These are phyloP conservation scores for Apoderus coryli DNA, from an alignment of 2,888 invertebrate genomes.

Conservation along the genomic window DNA sequence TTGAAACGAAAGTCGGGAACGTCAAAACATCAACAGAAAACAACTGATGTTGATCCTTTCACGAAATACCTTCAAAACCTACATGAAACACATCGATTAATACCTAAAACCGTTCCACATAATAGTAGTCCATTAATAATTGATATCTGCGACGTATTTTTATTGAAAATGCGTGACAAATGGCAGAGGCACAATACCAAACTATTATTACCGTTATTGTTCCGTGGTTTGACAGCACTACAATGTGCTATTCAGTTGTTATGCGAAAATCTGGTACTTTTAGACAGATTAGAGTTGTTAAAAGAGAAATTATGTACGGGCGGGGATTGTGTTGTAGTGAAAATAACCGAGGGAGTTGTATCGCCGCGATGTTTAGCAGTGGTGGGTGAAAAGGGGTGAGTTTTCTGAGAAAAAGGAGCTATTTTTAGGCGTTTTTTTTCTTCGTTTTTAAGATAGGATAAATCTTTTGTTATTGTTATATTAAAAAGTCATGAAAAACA, in stretches of 20 bases:
- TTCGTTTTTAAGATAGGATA: too few species aligned
- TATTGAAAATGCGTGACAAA: constrained; percentile 23
- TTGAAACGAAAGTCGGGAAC: constrained; percentile 28
- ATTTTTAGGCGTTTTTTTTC: too few species aligned
- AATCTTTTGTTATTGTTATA: too few species aligned
- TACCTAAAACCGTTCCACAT: constrained; percentile 1
- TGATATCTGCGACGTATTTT: constrained; percentile 17
- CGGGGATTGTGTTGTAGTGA: constrained; percentile 36
- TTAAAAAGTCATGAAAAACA: too few species aligned
- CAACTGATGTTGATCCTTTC: constrained; percentile 18
- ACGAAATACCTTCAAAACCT: constrained; percentile 24
- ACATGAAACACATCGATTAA: constrained; percentile 22
- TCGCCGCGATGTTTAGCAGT: constrained; percentile 54
- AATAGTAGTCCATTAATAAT: constrained; percentile 9
- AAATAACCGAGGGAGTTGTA: constrained; percentile 43
- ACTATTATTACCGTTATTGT: too few species aligned
- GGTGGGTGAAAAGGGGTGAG: too few species aligned
- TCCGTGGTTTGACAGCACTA: constrained; percentile 34
- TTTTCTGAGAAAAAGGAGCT: too few species aligned
- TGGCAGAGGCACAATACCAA: too few species aligned
- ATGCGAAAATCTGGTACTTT: constrained; percentile 40
- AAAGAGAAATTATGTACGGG: constrained; percentile 29
- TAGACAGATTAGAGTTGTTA: constrained; percentile 39
- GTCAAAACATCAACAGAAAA: constrained; percentile 16
- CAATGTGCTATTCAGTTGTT: constrained; percentile 39